These are phyloP conservation scores for Cantharis nigra DNA, from an alignment of 2,888 invertebrate genomes.

Conservation along the genomic window DNA sequence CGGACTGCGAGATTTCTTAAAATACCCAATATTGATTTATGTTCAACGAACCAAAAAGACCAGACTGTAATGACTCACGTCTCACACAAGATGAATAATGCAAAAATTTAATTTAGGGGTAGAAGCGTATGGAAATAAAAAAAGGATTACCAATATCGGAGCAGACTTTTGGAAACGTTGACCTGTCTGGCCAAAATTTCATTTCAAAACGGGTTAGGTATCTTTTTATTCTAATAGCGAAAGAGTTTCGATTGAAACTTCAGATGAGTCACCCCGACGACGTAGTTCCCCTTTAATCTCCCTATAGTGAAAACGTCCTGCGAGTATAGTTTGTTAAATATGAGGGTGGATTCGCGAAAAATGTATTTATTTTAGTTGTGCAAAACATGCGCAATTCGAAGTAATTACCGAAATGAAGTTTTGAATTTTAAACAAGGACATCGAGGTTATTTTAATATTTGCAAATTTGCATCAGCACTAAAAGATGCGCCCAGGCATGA, in stretches of 20 bases:
- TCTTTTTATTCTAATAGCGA: background rate
- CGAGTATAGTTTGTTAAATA: background rate
- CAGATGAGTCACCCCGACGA: conserved; percentile 5
- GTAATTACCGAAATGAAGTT: background rate
- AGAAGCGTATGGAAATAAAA: background rate
- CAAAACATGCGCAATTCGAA: background rate
- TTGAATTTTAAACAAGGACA: background rate
- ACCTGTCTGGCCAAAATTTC: background rate
- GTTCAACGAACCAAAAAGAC: background rate
- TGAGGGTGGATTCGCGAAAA: background rate
- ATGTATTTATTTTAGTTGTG: background rate
- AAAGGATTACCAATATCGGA: background rate
- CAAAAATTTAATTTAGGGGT: background rate
- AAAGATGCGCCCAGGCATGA: background rate
- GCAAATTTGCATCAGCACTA: background rate
- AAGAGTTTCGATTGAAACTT: background rate
- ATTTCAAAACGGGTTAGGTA: background rate
- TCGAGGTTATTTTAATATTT: background rate
- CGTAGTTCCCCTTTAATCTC: conserved; percentile 7
- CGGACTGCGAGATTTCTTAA: background rate
- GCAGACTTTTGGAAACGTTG: background rate
- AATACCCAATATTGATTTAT: background rate
- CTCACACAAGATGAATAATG: background rate
- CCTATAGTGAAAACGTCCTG: background rate
- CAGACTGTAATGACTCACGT: background rate